Evolutionary conservation across 2,888 invertebrate species (phyloP), one percentile per base, ranked within the genome.

Genomic region (Calephelis perditalis): DNA sequence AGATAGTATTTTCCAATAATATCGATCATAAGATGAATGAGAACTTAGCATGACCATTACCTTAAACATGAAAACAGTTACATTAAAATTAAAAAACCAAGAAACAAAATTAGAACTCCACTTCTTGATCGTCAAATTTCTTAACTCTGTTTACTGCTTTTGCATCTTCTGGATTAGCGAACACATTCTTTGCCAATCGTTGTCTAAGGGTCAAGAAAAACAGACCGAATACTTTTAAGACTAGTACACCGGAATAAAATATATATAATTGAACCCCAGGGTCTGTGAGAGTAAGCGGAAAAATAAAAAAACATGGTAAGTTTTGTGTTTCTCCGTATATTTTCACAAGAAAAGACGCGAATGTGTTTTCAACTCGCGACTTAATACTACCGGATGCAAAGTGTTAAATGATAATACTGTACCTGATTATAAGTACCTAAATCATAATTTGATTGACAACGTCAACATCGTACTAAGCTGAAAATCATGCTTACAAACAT

Each of bases 151-250:
- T 74, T 2, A 26, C 3, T 26, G 40, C 7, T 60, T 67, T 75
- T 0, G 79, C 76, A 66, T 84, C 84, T 63, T 86, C 85, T 57
- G 76, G 78, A 59, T 84, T 86, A 0, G 83, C 79, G 63, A 83
- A 84, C 35, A 80, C 78, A 15, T 81, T 81, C 62, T 82, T 82
- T 1, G 52, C 12, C 52, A 65, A 68, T 40, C 85, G 73, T n/a
- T 68, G 67, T 58, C 67, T 69, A 3, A 57, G 74, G 0, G 84
- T 85, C 64, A 84, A 57, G 3, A 75, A 10, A 6, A 75, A 62
- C 68, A 83, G 71, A 7, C 63, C 66, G 36, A 85, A 61, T 62
- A 84, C 65, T 70, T 85, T 15, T 5, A 82, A 62, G 0, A 73
- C 81, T 58, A 85, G 15, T 15, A 76, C 66, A 26, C 73, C 75